Evolutionary conservation across 2,797 vertebrate genomes (phyloP), one percentile per base, ranked within the genome.

Genomic region (Rallus crepitans): DNA sequence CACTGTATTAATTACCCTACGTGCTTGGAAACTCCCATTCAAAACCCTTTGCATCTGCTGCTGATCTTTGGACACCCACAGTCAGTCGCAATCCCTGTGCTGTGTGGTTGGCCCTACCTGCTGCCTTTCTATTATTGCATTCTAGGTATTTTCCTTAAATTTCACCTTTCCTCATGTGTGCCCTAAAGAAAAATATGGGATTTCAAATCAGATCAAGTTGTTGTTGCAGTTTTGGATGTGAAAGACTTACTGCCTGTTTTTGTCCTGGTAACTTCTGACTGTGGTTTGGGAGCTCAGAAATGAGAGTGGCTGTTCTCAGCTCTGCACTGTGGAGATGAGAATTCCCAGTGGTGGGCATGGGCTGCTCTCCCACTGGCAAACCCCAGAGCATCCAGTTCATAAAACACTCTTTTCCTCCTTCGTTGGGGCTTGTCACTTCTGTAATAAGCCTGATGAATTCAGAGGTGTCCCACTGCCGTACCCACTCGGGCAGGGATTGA

Each of bases 401-500:
- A 45, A 59, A 56, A 52, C 5, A n/a, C 47, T 73, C 28, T 25
- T 24, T 77, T 84, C 24, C 10, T 47, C 55, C 60, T 64, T 42
- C 40, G 8, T 0, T 15, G 18, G 21, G 21, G 11, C 42, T 89
- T 69, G 21, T 82, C 50, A 27, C 24, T 48, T 63, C 56, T 11
- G 7, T 42, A 37, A 13, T 27, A 88, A 19, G 21, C 19, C 23
- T 15, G n/a, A 25, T 47, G 12, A 80, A 18, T 71, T 60, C n/a
- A 31, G 19, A 11, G 20, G 9, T 24, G 20, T 13, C 1, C 0
- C 31, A 50, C 47, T 72, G 19, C 2, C 0, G 0, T 37, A 20
- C 28, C 40, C 3, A 0, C 63, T 52, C 40, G 5, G 45, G 33
- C 56, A 33, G 0, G 0, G 60, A 56, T 69, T 60, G 31, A 6